Evolutionary conservation across 2,888 invertebrate species (phyloP).

Genomic region (Escarpia spicata): DNA sequence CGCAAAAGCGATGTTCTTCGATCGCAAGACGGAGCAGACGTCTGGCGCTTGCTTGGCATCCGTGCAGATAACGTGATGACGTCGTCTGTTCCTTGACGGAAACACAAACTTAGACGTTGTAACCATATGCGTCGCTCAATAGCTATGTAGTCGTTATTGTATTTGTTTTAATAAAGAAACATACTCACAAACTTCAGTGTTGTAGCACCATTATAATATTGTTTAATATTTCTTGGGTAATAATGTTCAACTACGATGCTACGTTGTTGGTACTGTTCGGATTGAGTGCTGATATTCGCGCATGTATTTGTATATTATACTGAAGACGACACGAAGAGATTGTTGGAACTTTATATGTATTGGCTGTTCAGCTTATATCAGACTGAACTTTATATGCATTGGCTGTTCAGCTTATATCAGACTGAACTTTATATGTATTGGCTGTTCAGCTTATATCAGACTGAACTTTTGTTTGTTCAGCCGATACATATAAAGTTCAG

Average conservation of each 20-base stretch:
- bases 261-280: neutral
- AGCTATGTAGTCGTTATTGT: too few species aligned
- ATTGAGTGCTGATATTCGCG: neutral
- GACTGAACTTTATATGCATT: too few species aligned
- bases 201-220: neutral
- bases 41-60: neutral
- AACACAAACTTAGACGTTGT: too few species aligned
- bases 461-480: neutral
- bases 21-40: neutral
- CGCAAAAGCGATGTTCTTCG: neutral
- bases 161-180: too few species aligned
- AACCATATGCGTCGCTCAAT: too few species aligned
- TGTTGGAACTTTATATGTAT: too few species aligned
- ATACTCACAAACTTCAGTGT: too few species aligned
- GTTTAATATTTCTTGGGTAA: neutral
- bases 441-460: neutral
- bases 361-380: too few species aligned
- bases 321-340: neutral
- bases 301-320: neutral
- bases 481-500: neutral
- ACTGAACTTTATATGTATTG: too few species aligned
- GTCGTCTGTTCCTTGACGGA: neutral
- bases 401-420: too few species aligned
- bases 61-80: neutral
- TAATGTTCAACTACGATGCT: neutral